Evolutionary conservation across 2,113 vertebrate species (phyloP).

Genomic region (Alexandromys fortis): DNA sequence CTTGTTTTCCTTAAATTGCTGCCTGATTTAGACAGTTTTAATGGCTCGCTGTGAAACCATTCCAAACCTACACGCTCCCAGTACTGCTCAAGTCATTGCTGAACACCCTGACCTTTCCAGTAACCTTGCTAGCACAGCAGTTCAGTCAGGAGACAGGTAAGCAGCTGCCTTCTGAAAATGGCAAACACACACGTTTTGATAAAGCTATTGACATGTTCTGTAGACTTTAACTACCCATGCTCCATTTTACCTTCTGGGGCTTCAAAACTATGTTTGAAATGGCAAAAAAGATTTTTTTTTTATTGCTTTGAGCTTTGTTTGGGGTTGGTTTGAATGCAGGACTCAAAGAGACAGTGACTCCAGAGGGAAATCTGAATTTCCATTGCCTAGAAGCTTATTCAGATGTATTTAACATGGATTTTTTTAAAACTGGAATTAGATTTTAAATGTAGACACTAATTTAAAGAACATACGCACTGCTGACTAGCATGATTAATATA

Average conservation of each 20-base stretch:
- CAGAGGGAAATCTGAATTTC: background rate
- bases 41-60: background rate
- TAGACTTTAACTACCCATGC: background rate
- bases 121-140: background rate
- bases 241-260: background rate
- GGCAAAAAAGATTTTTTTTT: background rate
- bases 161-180: constrained; percentile 18
- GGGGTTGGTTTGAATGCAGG: constrained; percentile 26
- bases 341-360: background rate
- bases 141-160: constrained; percentile 58
- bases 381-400: background rate
- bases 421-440: background rate
- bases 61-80: background rate
- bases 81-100: background rate
- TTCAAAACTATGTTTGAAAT: constrained; percentile 13
- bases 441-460: constrained; percentile 41
- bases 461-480: background rate
- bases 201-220: background rate
- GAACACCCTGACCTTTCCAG: constrained; percentile 33
- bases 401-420: constrained; percentile 27
- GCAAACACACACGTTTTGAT: background rate
- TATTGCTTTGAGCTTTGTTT: constrained; percentile 12
- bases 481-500: background rate
- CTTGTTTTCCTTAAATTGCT: background rate
- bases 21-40: background rate